Evolutionary conservation across 2,113 vertebrate species (phyloP).

Genomic region (Strigops habroptila): DNA sequence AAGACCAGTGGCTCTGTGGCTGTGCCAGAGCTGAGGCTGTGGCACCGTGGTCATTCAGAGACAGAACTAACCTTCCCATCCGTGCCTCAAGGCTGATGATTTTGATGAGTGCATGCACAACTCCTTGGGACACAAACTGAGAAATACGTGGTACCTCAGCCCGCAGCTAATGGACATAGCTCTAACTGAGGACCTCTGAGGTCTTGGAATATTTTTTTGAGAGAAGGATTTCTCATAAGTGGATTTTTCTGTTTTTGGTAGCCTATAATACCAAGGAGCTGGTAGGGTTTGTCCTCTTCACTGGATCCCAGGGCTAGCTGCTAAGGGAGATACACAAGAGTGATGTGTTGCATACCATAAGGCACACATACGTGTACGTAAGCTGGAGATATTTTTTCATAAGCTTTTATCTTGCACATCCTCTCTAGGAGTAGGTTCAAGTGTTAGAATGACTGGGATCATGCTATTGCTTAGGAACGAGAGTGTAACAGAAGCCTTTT

Average conservation of each 20-base stretch:
- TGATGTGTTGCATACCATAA: not conserved
- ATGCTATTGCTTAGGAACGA: not conserved
- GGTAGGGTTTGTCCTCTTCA: not conserved
- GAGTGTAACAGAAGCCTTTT: not conserved
- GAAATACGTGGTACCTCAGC: not conserved
- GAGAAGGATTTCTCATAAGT: not conserved
- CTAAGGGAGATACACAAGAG: not conserved
- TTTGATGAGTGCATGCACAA: not conserved
- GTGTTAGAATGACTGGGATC: not conserved
- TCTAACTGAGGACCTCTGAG: not conserved
- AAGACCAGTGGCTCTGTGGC: not conserved
- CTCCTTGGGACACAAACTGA: not conserved
- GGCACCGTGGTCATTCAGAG: not conserved
- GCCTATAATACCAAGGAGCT: not conserved
- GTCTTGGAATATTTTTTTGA: not conserved
- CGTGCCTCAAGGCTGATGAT: not conserved
- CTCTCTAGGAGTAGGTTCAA: not conserved
- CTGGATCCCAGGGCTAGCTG: not conserved
- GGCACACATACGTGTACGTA: not conserved
- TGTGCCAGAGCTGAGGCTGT: not conserved
- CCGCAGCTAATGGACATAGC: not conserved
- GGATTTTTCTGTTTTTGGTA: not conserved
- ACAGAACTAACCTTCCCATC: not conserved
- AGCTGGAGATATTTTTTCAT: not conserved
- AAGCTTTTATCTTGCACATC: not conserved